Conservation (phyloP, 2,113 vertebrate species). For the Centropus unirufus region DNA sequence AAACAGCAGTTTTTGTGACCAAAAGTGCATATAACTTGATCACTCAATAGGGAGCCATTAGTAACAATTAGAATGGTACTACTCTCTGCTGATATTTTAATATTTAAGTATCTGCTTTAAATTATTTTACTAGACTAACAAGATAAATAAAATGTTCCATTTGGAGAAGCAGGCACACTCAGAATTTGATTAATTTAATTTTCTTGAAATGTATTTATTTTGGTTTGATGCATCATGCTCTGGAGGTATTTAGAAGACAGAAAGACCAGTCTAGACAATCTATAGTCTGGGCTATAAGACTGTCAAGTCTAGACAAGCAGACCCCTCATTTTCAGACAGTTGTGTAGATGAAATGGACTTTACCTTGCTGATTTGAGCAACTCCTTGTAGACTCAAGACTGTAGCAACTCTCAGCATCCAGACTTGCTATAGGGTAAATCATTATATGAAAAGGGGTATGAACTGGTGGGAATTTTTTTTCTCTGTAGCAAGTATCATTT, state of each 20-base stretch:
- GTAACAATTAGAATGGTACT: background rate
- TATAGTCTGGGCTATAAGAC: background rate
- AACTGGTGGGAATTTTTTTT: background rate
- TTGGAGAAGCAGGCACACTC: background rate
- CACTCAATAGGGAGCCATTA: background rate
- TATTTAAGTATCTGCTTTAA: background rate
- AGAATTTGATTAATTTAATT: background rate
- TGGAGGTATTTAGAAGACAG: background rate
- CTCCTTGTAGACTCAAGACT: too few relatives aligned
- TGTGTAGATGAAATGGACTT: background rate
- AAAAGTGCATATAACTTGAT: background rate
- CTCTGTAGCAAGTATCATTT: background rate
- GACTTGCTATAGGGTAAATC: background rate
- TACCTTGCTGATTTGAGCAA: background rate
- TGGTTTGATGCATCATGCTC: background rate
- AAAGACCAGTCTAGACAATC: background rate
- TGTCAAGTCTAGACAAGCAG: background rate
- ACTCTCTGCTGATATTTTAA: background rate
- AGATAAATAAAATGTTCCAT: background rate
- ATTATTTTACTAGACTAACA: background rate
- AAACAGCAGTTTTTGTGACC: accelerated
- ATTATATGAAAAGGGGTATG: background rate
- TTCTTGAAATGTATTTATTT: background rate
- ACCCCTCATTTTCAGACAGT: accelerated
- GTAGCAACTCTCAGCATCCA: too few relatives aligned